phyloP scores from a whole-genome alignment of 2,888 invertebrate species.

The Apodemia hepburni region DNA sequence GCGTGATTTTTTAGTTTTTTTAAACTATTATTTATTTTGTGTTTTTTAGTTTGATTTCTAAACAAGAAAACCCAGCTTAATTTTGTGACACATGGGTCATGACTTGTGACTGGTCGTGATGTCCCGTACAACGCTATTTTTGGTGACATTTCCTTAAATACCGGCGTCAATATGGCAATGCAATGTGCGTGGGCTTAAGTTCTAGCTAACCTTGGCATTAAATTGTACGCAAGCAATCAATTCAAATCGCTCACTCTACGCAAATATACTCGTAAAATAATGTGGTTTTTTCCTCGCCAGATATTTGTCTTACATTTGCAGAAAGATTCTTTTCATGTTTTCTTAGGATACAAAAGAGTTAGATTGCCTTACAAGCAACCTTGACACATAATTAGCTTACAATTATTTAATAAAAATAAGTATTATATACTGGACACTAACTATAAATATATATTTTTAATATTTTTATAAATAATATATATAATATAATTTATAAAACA shows the following conservation, averaged over 20 bases:
- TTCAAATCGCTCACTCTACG: neutral
- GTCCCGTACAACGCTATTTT: neutral
- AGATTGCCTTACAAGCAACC: too few relatives aligned
- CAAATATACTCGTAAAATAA: conserved; percentile 1
- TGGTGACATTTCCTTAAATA: neutral
- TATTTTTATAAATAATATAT: too few relatives aligned
- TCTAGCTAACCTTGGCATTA: conserved; percentile 4
- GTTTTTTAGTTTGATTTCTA: neutral
- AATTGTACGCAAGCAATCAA: neutral
- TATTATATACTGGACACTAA: too few relatives aligned
- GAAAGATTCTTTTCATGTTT: neutral
- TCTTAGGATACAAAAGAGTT: neutral
- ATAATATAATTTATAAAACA: too few relatives aligned
- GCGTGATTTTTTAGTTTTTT: too few relatives aligned
- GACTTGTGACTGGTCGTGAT: too few relatives aligned
- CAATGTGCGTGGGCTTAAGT: neutral
- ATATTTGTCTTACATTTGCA: neutral
- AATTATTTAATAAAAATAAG: too few relatives aligned
- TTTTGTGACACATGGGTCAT: neutral
- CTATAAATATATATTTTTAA: too few relatives aligned
- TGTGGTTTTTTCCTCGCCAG: neutral
- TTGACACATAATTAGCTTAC: too few relatives aligned
- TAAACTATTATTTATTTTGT: too few relatives aligned
- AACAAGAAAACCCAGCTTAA: neutral
- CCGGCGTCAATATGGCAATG: neutral